These are phyloP conservation scores for Furcifer pardalis DNA, from an alignment of 2,797 vertebrate genomes.

Conservation along the genomic window DNA sequence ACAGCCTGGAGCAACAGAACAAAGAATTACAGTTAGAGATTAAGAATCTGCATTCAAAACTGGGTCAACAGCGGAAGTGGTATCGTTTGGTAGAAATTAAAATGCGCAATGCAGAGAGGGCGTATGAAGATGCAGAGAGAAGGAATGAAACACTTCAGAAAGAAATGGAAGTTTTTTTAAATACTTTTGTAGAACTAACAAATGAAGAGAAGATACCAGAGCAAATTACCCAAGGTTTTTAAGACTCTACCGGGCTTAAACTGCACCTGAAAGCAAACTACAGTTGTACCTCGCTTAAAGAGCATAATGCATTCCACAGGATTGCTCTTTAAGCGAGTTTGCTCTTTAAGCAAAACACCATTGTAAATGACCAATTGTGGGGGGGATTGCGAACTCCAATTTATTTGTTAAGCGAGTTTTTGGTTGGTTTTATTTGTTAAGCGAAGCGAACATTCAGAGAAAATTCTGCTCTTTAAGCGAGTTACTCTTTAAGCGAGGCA, in stretches of 20 bases:
- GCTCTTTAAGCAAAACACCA: too few relatives aligned
- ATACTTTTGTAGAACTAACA: constrained; percentile 81
- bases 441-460: too few relatives aligned
- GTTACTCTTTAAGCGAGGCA: too few relatives aligned
- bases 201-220: constrained; percentile 70
- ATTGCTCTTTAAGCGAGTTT: too few relatives aligned
- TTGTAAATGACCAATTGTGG: too few relatives aligned
- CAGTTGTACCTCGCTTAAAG: too few relatives aligned
- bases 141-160: constrained; percentile 76
- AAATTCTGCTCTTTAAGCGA: too few relatives aligned
- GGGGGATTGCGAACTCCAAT: too few relatives aligned
- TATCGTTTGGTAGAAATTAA: constrained; percentile 72
- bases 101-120: constrained; percentile 72
- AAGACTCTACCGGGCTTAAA: neutral
- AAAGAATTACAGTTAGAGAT: constrained; percentile 75
- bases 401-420: too few relatives aligned
- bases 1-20: constrained; percentile 80
- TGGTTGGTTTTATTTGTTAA: too few relatives aligned
- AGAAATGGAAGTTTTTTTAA: constrained; percentile 82
- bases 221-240: neutral
- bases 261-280: neutral
- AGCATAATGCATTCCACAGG: too few relatives aligned
- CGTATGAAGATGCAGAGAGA: constrained; percentile 70
- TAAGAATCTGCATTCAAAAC: constrained; percentile 68
- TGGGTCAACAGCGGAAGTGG: constrained; percentile 76